phyloP scores from a whole-genome alignment of 2,113 vertebrate species.

The Dasyprocta punctata region DNA sequence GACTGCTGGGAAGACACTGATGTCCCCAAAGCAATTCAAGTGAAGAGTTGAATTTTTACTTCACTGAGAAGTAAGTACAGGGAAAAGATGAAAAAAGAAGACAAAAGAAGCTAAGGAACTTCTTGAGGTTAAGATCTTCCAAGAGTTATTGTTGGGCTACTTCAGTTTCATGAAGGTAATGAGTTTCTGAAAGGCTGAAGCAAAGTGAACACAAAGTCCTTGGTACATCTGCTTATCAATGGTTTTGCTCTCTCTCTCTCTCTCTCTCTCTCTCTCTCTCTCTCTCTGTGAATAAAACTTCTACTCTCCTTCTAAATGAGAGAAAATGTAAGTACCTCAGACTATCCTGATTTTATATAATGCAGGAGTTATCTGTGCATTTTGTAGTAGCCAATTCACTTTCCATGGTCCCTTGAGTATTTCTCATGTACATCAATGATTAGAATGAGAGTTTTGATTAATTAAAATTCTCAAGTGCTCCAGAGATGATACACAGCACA shows the following conservation, averaged over 20 bases:
- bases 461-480: not conserved
- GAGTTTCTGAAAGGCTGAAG: not conserved
- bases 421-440: not conserved
- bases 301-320: not conserved
- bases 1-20: not conserved
- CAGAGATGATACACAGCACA: not conserved
- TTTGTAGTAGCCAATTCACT: not conserved
- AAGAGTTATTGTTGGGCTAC: not conserved
- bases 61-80: not conserved
- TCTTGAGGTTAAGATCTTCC: not conserved
- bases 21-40: not conserved
- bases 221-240: not conserved
- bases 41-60: not conserved
- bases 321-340: not conserved
- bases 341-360: not conserved
- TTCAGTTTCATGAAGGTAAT: slow-evolving; percentile 11
- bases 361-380: not conserved
- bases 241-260: too few relatives aligned
- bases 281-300: not conserved
- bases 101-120: not conserved
- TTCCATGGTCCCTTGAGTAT: not conserved
- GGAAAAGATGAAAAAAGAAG: not conserved
- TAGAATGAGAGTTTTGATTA: not conserved
- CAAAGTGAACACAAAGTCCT: not conserved
- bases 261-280: too few relatives aligned